Conservation (phyloP, 1,140 invertebrate genomes). For the Frieseomelitta varia region DNA sequence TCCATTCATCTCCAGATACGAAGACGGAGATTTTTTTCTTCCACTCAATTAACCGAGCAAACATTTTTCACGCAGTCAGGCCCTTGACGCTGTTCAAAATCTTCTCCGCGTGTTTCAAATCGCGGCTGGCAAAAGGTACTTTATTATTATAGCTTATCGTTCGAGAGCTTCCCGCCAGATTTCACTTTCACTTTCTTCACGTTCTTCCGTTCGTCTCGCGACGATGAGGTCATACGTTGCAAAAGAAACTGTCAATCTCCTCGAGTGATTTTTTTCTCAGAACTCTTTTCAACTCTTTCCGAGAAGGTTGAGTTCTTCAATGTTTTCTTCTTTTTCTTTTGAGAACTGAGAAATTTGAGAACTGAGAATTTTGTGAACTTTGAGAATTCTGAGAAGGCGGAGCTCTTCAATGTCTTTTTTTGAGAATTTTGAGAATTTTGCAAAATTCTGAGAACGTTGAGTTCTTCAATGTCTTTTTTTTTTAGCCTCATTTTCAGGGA, state of each 20-base stretch:
- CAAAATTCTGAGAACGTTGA: too few relatives aligned
- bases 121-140: background rate
- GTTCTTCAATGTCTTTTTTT: too few relatives aligned
- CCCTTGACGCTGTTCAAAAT: background rate
- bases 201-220: background rate
- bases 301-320: background rate
- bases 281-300: background rate
- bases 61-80: background rate
- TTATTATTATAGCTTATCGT: too few relatives aligned
- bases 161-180: too few relatives aligned
- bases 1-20: too few relatives aligned
- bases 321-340: background rate
- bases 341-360: too few relatives aligned
- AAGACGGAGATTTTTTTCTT: conserved; percentile 4
- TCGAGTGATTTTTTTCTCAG: background rate
- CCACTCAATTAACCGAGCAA: conserved; percentile 3
- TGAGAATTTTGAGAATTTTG: too few relatives aligned
- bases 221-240: background rate
- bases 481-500: too few relatives aligned
- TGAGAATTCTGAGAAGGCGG: too few relatives aligned
- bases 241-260: background rate
- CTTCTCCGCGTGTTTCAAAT: background rate
- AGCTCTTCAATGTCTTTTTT: too few relatives aligned
- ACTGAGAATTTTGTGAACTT: too few relatives aligned
- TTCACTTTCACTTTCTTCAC: too few relatives aligned